A percentile compares a stretch with the other conserved stretches of the same genome.
These are phyloP conservation scores for Tauraco hartlaubi DNA, from an alignment of 2,797 vertebrate genomes.

Conservation along the genomic window DNA sequence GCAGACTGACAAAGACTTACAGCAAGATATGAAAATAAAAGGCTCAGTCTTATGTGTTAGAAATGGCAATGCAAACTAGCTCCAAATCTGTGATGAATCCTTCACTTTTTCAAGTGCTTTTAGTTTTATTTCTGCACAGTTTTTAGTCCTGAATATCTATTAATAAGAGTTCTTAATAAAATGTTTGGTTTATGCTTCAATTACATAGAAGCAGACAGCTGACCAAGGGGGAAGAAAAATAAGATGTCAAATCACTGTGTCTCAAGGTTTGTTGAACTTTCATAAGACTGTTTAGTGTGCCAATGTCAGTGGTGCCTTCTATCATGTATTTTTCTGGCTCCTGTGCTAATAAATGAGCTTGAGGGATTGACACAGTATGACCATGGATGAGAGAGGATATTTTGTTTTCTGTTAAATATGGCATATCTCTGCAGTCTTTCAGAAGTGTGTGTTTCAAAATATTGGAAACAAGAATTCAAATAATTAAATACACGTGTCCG, in stretches of 20 bases:
- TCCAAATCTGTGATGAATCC: background rate
- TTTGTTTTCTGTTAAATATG: background rate
- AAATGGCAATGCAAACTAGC: background rate
- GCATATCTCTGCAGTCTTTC: background rate
- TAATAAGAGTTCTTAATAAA: background rate
- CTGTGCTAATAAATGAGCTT: background rate
- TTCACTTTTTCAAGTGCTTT: background rate
- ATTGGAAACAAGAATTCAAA: background rate
- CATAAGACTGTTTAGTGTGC: background rate
- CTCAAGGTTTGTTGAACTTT: background rate
- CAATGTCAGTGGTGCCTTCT: background rate
- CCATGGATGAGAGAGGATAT: background rate
- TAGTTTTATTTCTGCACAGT: background rate
- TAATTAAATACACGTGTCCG: background rate
- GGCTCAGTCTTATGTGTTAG: background rate
- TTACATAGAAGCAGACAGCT: background rate
- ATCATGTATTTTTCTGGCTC: background rate
- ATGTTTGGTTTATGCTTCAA: background rate
- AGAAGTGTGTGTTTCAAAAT: background rate
- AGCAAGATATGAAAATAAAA: constrained; percentile 50
- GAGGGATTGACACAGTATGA: background rate
- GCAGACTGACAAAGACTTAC: constrained; percentile 39
- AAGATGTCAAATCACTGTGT: background rate
- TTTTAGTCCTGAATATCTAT: background rate
- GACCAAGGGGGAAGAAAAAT: background rate